Evolutionary conservation across 2,888 invertebrate genomes (phyloP), one percentile per base, ranked within the genome.

Genomic region (Holacanthella duospinosa): DNA sequence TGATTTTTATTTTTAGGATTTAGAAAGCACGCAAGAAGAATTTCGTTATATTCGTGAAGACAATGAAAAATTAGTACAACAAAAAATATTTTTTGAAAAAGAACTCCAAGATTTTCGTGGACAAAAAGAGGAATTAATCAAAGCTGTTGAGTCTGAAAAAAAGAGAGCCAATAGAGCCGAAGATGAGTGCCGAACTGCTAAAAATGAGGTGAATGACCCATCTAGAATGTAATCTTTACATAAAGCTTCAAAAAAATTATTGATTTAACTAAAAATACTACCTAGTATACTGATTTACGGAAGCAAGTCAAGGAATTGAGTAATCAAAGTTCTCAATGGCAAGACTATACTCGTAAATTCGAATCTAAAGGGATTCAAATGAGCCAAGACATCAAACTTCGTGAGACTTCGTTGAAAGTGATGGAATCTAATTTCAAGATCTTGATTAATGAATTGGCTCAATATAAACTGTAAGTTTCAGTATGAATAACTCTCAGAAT

Each of bases 261-360:
- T n/a, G n/a, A n/a, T 48, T 48, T 48, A n/a, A 48, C 4, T n/a
- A 16, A 21, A n/a, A n/a, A 36, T 36, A 12, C 16, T 36, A 12
- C n/a, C 21, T 21, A 48, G 48, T 48, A 48, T 48, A 55, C 56
- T 21, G 53, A 59, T 12, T 12, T 64, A 9, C 61, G 65, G 19
- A 29, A 57, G 29, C 56, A 68, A 29, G 19, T 66, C 1, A 25
- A 62, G 9, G 69, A 67, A 3, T 6, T 60, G 19, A 64, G 63
- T 1, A 59, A 62, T 28, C 68, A 68, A 60, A 67, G 60, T 26
- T 29, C 59, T 2, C 66, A 68, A 25, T 71, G 71, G 71, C 69
- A 69, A 43, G 71, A 71, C 9, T n/a, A 53, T 25, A n/a, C 16
- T 2, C 24, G 28, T 27, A 19, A 26, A 4, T 19, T 28, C 25